phyloP scores from a whole-genome alignment of 2,888 invertebrate genomes.

The Ophion costatus region DNA sequence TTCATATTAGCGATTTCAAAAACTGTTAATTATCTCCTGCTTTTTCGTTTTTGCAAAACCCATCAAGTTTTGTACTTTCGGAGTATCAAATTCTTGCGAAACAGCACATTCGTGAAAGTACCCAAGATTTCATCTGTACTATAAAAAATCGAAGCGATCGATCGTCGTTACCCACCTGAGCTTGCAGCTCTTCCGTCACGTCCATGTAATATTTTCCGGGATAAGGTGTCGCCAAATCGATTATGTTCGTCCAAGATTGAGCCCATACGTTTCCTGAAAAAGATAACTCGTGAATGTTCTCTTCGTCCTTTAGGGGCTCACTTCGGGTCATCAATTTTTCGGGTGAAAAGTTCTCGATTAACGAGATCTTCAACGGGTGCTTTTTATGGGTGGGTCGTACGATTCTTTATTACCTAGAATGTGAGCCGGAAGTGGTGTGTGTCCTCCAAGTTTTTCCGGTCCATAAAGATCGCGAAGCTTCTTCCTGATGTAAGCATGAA shows the following conservation, averaged over 20 bases:
- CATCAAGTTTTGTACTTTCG: too few species aligned
- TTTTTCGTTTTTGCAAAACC: too few species aligned
- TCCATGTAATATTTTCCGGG: slow-evolving; percentile 93
- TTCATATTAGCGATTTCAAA: not conserved
- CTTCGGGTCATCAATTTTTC: not conserved
- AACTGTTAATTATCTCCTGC: too few species aligned
- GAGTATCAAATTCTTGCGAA: too few species aligned
- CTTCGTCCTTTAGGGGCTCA: not conserved
- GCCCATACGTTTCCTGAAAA: slow-evolving; percentile 93
- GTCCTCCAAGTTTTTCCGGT: slow-evolving; percentile 90
- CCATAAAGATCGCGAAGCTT: slow-evolving; percentile 93
- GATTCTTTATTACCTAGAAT: slow-evolving; percentile 86
- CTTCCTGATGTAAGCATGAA: slow-evolving; percentile 95
- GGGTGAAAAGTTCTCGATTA: not conserved
- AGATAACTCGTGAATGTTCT: slow-evolving; percentile 21
- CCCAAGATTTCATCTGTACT: not conserved
- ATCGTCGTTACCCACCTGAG: slow-evolving; percentile 85
- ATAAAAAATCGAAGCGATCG: too few species aligned
- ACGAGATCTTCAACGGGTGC: slow-evolving; percentile 19
- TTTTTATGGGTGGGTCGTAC: slow-evolving; percentile 1
- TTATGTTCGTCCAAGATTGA: slow-evolving; percentile 93
- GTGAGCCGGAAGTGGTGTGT: slow-evolving; percentile 93
- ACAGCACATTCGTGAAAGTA: too few species aligned
- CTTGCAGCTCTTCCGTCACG: slow-evolving; percentile 92
- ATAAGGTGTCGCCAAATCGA: slow-evolving; percentile 93